These are phyloP conservation scores for Phaethornis superciliosus DNA, from an alignment of 2,113 vertebrate species.

Conservation along the genomic window DNA sequence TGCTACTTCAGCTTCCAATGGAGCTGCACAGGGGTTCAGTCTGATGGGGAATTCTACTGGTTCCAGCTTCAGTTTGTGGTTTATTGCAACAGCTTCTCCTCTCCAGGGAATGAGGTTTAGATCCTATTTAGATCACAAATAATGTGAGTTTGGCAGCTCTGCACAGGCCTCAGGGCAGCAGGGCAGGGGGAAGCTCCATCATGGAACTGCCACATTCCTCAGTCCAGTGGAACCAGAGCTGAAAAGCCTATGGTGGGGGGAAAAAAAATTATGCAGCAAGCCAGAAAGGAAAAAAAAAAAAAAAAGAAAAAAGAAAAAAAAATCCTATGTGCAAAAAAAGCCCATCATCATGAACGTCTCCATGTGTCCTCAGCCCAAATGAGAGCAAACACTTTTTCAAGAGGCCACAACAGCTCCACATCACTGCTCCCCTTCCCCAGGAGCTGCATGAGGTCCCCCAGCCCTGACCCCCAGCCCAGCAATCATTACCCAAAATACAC, in stretches of 20 bases:
- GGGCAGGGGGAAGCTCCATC: neutral
- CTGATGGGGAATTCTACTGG: neutral
- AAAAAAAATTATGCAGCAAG: neutral
- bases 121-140: neutral
- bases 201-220: neutral
- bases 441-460: constrained; percentile 52
- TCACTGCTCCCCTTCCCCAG: neutral
- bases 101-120: neutral
- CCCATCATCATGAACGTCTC: neutral
- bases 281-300: neutral
- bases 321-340: neutral
- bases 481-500: neutral
- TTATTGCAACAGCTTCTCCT: neutral
- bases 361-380: neutral
- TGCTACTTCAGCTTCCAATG: neutral
- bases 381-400: neutral
- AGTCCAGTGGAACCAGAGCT: neutral
- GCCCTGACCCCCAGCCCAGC: fast-evolving
- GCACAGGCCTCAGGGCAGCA: neutral
- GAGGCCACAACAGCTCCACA: neutral
- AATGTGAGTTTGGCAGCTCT: neutral
- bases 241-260: neutral
- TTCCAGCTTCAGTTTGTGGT: neutral
- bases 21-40: neutral
- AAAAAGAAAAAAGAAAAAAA: neutral